Evolutionary conservation across 2,113 vertebrate species (phyloP).

Genomic region (Leucopsar rothschildi): DNA sequence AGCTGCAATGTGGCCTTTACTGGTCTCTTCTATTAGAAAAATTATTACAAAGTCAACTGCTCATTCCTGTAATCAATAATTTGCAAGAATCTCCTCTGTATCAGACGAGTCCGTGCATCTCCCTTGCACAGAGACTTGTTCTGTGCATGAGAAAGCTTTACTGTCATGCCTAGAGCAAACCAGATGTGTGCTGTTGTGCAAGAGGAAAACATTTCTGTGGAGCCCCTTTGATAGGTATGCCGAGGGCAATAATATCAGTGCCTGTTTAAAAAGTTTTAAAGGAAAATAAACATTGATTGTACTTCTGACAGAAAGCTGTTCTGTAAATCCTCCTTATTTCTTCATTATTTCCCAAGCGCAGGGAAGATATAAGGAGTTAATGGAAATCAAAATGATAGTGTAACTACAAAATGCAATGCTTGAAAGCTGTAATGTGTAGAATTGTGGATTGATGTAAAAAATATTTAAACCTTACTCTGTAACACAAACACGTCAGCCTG

Average conservation of each 20-base stretch:
- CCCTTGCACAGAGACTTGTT: neutral
- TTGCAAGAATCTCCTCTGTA: neutral
- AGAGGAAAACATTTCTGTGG: neutral
- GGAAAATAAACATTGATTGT: neutral
- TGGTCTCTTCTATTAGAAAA: neutral
- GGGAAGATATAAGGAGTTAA: neutral
- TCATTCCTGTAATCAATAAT: neutral
- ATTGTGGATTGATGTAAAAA: neutral
- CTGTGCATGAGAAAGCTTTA: neutral
- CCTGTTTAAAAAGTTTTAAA: neutral
- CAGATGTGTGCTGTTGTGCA: neutral
- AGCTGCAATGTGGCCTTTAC: neutral
- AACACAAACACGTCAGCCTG: neutral
- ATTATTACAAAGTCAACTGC: neutral
- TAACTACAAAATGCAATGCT: neutral
- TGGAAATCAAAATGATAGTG: neutral
- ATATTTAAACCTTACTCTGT: neutral
- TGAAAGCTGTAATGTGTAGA: neutral
- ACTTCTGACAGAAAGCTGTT: neutral
- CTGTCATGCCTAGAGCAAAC: neutral
- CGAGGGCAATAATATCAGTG: neutral
- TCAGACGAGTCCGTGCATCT: neutral
- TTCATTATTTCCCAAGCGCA: neutral
- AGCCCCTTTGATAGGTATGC: neutral
- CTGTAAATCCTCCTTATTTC: neutral